Evolutionary conservation across 2,113 vertebrate genomes (phyloP).

Genomic region (Tachuris rubrigastra): DNA sequence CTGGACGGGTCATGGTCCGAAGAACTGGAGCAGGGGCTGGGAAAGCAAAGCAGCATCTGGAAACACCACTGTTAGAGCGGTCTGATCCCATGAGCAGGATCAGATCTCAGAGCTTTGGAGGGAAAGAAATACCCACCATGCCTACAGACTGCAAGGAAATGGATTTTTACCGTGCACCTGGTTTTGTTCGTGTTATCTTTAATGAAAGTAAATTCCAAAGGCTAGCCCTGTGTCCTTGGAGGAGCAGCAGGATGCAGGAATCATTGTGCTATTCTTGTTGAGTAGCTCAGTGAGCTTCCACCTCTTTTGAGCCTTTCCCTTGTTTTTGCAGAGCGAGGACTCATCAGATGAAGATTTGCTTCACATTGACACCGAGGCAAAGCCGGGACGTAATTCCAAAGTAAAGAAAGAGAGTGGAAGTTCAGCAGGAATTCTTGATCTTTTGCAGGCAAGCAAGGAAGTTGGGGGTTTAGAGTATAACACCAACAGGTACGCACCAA

Average conservation of each 20-base stretch:
- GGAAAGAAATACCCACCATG: background rate
- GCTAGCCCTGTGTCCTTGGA: background rate
- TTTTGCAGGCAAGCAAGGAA: slow-evolving; percentile 98
- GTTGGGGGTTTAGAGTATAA: slow-evolving; percentile 96
- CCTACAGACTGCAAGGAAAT: background rate
- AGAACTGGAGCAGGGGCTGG: background rate
- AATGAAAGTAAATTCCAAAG: background rate
- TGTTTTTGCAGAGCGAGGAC: slow-evolving; percentile 77
- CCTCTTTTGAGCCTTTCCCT: background rate
- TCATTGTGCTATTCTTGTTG: background rate
- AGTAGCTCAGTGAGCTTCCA: background rate
- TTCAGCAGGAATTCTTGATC: slow-evolving; percentile 89
- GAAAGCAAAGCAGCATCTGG: background rate
- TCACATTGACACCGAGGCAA: slow-evolving; percentile 93
- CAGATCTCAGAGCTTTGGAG: background rate
- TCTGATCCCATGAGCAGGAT: background rate
- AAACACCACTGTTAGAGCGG: background rate
- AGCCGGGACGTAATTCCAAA: slow-evolving; percentile 86
- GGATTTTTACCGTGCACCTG: background rate
- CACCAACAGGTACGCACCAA: slow-evolving; percentile 87
- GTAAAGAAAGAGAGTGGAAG: slow-evolving; percentile 89
- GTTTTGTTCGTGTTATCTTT: background rate
- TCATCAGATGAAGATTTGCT: slow-evolving; percentile 95
- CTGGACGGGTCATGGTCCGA: accelerated
- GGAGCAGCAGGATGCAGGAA: background rate